phyloP scores from a whole-genome alignment of 2,113 vertebrate genomes.

The Aphyosemion australe region DNA sequence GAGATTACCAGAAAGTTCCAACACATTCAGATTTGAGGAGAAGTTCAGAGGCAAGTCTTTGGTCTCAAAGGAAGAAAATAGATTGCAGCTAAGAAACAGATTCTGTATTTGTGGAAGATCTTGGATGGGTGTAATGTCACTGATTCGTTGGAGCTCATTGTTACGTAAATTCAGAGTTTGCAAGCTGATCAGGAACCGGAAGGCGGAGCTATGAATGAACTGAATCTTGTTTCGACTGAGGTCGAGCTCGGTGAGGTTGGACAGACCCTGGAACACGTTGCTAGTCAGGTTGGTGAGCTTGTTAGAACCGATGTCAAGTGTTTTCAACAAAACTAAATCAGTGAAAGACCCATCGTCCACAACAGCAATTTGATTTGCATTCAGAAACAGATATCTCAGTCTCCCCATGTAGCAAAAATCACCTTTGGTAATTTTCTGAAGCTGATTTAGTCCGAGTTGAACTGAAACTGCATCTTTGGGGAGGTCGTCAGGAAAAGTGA shows the following conservation, averaged over 20 bases:
- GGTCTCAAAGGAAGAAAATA: conserved; percentile 8
- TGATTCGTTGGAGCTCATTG: not conserved
- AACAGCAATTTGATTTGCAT: not conserved
- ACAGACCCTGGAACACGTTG: conserved; percentile 41
- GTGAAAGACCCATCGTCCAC: conserved; percentile 37
- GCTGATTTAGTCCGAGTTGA: accelerated
- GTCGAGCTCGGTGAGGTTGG: conserved; percentile 10
- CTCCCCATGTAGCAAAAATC: conserved; percentile 9
- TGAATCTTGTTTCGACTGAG: not conserved
- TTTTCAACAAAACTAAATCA: conserved; percentile 4
- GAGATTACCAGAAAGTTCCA: not conserved
- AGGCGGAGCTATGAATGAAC: not conserved
- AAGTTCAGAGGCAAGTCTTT: conserved; percentile 18
- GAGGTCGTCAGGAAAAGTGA: conserved; percentile 20
- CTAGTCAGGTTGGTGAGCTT: conserved; percentile 15
- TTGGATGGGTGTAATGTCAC: conserved; percentile 5
- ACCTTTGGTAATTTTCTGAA: conserved; percentile 3
- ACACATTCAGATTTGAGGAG: conserved; percentile 7
- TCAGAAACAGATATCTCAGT: not conserved
- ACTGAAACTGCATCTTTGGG: not conserved
- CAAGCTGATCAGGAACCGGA: conserved; percentile 14
- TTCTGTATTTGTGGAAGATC: conserved; percentile 3
- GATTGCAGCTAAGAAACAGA: not conserved
- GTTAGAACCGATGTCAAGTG: accelerated
- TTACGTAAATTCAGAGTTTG: not conserved